Percentiles rank a stretch among this genome's conserved stretches.
Conservation (phyloP, 53 echinoderm and acorn worm genomes). For the Antedon mediterranea region DNA sequence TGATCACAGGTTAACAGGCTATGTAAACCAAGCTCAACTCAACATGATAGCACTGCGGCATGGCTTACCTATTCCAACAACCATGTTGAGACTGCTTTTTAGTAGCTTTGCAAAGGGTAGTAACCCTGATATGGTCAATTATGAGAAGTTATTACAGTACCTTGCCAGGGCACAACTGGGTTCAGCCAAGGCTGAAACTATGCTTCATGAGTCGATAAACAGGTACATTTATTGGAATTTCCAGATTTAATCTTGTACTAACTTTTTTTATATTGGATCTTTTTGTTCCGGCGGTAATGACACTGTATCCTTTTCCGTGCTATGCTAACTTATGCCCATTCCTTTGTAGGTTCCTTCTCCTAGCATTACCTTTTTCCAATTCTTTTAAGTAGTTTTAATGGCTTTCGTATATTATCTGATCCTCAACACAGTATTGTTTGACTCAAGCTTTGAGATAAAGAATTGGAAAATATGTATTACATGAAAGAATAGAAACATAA, state of each 20-base stretch:
- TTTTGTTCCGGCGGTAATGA: no score
- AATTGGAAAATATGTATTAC: no score
- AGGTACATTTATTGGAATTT: slow-evolving; percentile 25
- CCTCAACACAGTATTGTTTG: no score
- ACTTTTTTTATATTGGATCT: neutral
- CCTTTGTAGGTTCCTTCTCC: no score
- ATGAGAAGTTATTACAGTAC: slow-evolving; percentile 91
- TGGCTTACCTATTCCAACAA: slow-evolving; percentile 50
- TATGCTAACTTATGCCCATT: no score
- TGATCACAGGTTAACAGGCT: slow-evolving; percentile 62
- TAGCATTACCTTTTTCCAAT: no score
- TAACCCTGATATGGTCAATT: slow-evolving; percentile 69
- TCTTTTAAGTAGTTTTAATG: no score
- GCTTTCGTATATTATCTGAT: no score
- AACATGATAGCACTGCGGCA: slow-evolving; percentile 75
- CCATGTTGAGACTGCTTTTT: slow-evolving; percentile 53
- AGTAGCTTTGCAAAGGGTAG: slow-evolving; percentile 71
- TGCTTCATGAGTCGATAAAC: slow-evolving; percentile 72
- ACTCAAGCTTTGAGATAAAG: no score
- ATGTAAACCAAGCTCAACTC: slow-evolving; percentile 62
- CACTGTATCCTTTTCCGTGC: no score
- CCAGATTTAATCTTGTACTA: neutral
- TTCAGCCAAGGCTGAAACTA: slow-evolving; percentile 67
- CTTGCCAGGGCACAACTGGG: slow-evolving; percentile 86
- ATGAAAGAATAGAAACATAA: no score